Evolutionary conservation across 2,797 vertebrate species (phyloP), one percentile per base, ranked within the genome.

Genomic region (Selene dorsalis): DNA sequence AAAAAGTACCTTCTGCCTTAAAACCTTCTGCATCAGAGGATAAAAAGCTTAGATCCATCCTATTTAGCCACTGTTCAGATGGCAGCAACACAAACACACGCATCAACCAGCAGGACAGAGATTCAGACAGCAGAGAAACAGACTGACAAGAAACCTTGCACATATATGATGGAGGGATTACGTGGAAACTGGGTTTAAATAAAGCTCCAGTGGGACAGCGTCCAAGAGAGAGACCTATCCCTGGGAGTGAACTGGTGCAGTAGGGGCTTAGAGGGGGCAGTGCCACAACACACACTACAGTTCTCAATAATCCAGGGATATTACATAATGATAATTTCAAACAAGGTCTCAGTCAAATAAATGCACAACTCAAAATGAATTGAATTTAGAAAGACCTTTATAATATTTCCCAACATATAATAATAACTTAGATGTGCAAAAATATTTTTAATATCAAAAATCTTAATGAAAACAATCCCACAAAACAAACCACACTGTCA

Each of bases 1-100:
- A 1, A 84, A 73, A 80, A 86, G 14, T 53, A 50, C 84, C 88
- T 92, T 78, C 73, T 56, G 69, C 70, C 72, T 82, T 68, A 87
- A 87, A 82, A 66, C 84, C 79, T 87, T 88, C 61, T 75, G 66
- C 85, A 90, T 87, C 73, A 83, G 77, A 89, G 88, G 87, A 92
- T 92, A 84, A 93, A 92, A 91, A 90, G 85, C 90, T 90, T 88
- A 91, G 73, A 87, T 83, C 85, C 85, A 87, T 89, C 89, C 85
- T 83, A 87, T 93, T 91, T 88, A 89, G 73, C 79, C 75, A 82
- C 71, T 66, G 85, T 80, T 88, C 61, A 87, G 83, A 87, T 84
- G 72, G 69, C 59, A 69, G 68, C 35, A 75, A 78, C 32, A 70
- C 24, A 67, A 80, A 80, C 65, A 62, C 67, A 86, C 50, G 47